These are phyloP conservation scores for Xiphorhynchus elegans DNA, from an alignment of 2,113 vertebrate genomes.

Conservation along the genomic window DNA sequence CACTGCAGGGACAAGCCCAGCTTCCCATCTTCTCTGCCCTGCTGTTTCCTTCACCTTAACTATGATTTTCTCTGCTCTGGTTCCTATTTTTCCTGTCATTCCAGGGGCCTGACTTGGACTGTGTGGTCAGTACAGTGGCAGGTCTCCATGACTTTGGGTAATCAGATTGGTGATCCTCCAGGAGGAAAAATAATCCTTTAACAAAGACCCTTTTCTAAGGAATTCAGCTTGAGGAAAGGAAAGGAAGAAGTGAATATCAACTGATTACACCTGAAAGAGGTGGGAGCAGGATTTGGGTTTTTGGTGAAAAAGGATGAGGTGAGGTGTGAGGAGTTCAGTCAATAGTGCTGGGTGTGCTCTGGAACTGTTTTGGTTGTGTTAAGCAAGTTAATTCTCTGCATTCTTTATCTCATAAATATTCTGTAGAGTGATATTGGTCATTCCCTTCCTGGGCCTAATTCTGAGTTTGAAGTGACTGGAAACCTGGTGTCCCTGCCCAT, in stretches of 20 bases:
- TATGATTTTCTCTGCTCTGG: neutral
- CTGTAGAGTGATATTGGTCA: neutral
- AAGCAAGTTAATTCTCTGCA: neutral
- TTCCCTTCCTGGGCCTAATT: neutral
- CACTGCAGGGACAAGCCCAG: neutral
- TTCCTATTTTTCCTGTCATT: accelerated
- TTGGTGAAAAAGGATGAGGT: neutral
- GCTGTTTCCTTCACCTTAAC: neutral
- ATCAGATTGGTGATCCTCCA: neutral
- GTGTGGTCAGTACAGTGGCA: neutral
- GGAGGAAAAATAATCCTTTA: neutral
- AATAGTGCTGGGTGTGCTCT: neutral
- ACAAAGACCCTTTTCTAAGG: neutral
- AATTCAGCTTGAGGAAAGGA: neutral
- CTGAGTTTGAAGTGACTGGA: neutral
- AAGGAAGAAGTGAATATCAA: neutral
- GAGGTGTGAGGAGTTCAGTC: neutral
- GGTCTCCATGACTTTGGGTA: neutral
- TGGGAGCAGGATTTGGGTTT: neutral
- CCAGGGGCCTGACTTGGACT: neutral
- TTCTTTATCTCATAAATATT: neutral
- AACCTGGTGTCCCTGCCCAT: neutral
- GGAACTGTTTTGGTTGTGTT: neutral
- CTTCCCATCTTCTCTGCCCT: neutral
- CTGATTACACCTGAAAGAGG: neutral